Evolutionary conservation across 2,797 vertebrate species (phyloP), one percentile per base, ranked within the genome.

Genomic region (Enoplosus armatus): DNA sequence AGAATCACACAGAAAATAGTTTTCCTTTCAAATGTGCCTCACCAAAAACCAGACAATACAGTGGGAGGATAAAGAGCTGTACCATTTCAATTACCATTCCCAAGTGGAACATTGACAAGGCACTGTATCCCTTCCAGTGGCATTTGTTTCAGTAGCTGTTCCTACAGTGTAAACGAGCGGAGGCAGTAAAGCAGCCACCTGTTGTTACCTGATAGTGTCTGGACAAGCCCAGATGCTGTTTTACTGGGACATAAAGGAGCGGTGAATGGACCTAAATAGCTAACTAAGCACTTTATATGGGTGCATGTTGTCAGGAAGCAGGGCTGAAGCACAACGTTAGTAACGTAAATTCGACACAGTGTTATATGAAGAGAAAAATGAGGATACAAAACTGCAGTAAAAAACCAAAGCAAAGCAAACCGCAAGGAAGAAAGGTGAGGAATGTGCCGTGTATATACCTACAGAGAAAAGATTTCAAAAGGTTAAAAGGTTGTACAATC

Each of bases 211-310:
- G 92, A 93, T 94, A 90, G 89, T 91, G 90, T 93, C 93, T 94
- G 93, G 93, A 95, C 93, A 92, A 93, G 92, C 85, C 89, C 94
- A 94, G 92, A 95, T 94, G 93, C 92, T 94, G 93, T 95, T 95
- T 95, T 93, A 95, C 90, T 87, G 90, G 87, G 80, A 92, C 90
- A 93, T 94, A 93, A 95, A 94, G 90, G 83, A 87, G 88, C 88
- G 86, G 90, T 90, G 92, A 93, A 93, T 68, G 88, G 77, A 85
- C 80, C 88, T 93, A 94, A 94, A 95, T 89, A 89, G 91, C 93
- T 88, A 93, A 93, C 90, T 93, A 94, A 94, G 93, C 91, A 89
- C 86, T 92, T 94, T 95, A 93, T 89, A 85, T 73, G 89, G 84
- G 59, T 68, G 67, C 80, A 79, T 91, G 88, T 90, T 91, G 86